Evolutionary conservation across 2,888 invertebrate species (phyloP), one percentile per base, ranked within the genome.

Genomic region (Horisme vitalbata): DNA sequence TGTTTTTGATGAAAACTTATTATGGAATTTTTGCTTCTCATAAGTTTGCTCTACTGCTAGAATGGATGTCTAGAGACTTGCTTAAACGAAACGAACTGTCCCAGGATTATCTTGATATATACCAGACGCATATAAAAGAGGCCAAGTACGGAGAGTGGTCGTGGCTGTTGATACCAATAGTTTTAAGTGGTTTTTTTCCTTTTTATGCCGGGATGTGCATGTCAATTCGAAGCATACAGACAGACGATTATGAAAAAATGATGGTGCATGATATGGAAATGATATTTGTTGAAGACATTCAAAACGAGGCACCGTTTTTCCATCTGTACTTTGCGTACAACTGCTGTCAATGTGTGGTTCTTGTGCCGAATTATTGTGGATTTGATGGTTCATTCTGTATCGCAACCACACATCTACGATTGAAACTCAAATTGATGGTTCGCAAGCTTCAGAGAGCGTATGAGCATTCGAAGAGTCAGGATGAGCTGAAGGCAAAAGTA

Each of bases 311-410:
- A 3, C 84, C 83, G 1, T 79, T 79, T 49, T 84, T 76, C 32
- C 74, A 83, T 48, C 51, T 75, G 1, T 59, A 79, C 33, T 85
- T 79, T 44, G 73, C 68, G 0, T 82, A 78, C 52, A 79, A 71
- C 35, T 63, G 75, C 13, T 6, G 65, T 0, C 74, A 75, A 34
- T 73, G 74, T 18, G 20, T 76, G 0, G 55, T 71, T 3, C 59
- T 84, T 0, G 59, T 70, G 1, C 75, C 76, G 1, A 73, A 74
- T 23, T 84, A 73, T 44, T 57, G 66, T 3, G 83, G 83, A 1
- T 74, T 83, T 7, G 85, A 83, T 23, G 81, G 82, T 0, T 80
- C 79, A 0, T 83, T 82, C 43, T 82, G 83, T 41, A 82, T 84
- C 34, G 75, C 77, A 0, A 78, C 74, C 0, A 78, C 74, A 0